Evolutionary conservation across 2,113 vertebrate species (phyloP).

Genomic region (Mirza zaza): DNA sequence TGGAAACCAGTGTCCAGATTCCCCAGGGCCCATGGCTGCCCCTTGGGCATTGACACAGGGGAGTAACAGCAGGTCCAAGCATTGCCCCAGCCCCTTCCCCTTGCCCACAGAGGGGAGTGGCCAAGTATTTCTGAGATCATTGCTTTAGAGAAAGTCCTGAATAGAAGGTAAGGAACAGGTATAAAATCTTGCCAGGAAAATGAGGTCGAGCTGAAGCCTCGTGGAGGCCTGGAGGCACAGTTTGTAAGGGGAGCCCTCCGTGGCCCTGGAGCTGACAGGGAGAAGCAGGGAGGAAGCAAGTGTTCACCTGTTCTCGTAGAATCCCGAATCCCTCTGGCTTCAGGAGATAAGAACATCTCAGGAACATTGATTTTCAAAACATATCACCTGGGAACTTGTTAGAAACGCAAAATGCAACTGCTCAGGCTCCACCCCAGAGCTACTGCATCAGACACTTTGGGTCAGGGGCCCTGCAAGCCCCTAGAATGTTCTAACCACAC

Average conservation of each 20-base stretch:
- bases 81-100: background rate
- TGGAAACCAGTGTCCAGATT: background rate
- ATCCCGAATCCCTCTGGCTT: too few relatives aligned
- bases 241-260: too few relatives aligned
- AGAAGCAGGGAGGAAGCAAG: background rate
- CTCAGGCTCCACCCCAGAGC: background rate
- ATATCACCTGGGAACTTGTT: background rate
- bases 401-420: background rate
- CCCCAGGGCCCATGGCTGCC: background rate
- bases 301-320: accelerated
- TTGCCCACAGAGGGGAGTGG: background rate
- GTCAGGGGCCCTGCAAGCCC: background rate
- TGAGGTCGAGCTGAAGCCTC: background rate
- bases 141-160: background rate
- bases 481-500: background rate
- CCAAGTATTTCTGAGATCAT: background rate
- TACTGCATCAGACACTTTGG: background rate
- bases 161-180: background rate
- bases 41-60: background rate
- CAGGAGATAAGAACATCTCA: background rate
- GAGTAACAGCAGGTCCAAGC: background rate
- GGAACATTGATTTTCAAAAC: background rate
- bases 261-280: background rate
- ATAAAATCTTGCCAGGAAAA: background rate
- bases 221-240: background rate